Percentiles rank a stretch among this genome's conserved stretches.
Conservation (phyloP, 2,888 invertebrate genomes). For the Lagria hirta region DNA sequence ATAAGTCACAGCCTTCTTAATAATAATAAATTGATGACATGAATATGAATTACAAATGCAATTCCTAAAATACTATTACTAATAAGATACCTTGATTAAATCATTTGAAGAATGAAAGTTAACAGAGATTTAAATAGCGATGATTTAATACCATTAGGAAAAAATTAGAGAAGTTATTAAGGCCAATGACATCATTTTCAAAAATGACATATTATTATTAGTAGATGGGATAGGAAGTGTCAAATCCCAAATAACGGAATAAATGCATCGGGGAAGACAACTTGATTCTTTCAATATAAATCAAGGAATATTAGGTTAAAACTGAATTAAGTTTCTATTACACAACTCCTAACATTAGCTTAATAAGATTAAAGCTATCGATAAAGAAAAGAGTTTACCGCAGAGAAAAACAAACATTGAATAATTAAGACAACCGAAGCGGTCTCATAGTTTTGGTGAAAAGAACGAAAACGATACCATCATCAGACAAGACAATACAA, state of each 20-base stretch:
- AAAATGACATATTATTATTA: conserved; percentile 7
- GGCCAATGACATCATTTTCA: conserved; percentile 22
- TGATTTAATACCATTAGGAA: conserved; percentile 20
- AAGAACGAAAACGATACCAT: conserved; percentile 1
- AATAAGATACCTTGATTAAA: conserved; percentile 26
- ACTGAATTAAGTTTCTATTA: conserved; percentile 18
- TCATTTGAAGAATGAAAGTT: conserved; percentile 24
- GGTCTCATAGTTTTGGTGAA: background rate
- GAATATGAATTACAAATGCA: conserved; percentile 25
- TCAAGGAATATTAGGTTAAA: conserved; percentile 24
- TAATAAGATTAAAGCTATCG: too few relatives aligned
- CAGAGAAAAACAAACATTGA: too few relatives aligned
- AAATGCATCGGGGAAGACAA: conserved; percentile 10
- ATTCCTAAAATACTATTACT: conserved; percentile 18
- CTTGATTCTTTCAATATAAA: conserved; percentile 15
- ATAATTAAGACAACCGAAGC: too few relatives aligned
- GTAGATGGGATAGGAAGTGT: background rate
- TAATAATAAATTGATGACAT: too few relatives aligned
- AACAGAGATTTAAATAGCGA: conserved; percentile 19
- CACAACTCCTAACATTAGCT: conserved; percentile 4
- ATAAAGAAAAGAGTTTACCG: too few relatives aligned
- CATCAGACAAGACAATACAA: conserved; percentile 2
- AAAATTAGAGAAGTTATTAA: conserved; percentile 5
- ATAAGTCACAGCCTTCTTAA: too few relatives aligned
- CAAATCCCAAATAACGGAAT: conserved; percentile 5